Conservation (phyloP, 2,888 invertebrate genomes). For the Eupithecia subfuscata region DNA sequence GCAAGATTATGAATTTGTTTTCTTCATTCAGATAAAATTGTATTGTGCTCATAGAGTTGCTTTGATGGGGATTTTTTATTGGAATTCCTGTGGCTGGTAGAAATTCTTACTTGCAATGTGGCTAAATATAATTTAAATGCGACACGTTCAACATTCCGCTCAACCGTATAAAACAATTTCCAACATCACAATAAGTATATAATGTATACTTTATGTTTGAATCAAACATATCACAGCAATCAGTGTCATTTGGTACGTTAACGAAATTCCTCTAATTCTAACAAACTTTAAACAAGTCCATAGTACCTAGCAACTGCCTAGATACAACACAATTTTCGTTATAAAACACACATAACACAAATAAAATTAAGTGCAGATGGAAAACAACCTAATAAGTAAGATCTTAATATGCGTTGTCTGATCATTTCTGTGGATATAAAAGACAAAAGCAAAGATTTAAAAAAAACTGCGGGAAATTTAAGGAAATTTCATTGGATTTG, state of each 20-base stretch:
- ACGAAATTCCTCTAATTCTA: conserved; percentile 40
- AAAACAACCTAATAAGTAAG: background rate
- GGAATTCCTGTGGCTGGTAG: background rate
- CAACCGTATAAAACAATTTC: conserved; percentile 13
- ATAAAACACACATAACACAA: conserved; percentile 10
- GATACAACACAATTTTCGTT: background rate
- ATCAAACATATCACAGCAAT: conserved; percentile 65
- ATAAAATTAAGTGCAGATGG: conserved; percentile 11
- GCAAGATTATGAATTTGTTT: background rate
- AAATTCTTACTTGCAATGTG: conserved; percentile 19
- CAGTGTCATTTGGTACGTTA: conserved; percentile 53
- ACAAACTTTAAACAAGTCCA: conserved; percentile 20
- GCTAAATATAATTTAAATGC: conserved; percentile 18
- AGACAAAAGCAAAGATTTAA: background rate
- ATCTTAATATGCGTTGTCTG: background rate
- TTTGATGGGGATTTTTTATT: background rate
- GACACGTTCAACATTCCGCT: conserved; percentile 9
- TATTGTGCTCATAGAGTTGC: background rate
- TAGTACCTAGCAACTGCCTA: conserved; percentile 7
- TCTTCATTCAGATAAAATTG: background rate
- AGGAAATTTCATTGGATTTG: background rate
- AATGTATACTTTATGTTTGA: conserved; percentile 33
- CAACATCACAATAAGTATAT: conserved; percentile 17
- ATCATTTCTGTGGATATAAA: background rate
- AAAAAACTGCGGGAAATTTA: background rate